A percentile compares a stretch with the other conserved stretches of the same genome.
Conservation (phyloP, 2,888 invertebrate species). For the Ophion slaviceki region DNA sequence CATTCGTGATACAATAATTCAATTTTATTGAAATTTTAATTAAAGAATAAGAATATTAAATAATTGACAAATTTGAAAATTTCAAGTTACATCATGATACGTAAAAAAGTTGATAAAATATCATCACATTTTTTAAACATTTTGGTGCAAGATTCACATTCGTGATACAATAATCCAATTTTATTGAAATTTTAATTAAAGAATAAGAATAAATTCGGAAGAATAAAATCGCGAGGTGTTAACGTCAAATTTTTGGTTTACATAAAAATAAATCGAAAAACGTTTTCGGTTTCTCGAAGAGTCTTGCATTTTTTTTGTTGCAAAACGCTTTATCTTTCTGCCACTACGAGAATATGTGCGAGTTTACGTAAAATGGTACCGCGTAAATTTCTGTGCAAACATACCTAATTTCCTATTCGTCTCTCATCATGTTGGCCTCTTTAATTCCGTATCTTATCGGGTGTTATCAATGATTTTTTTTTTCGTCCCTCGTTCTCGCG, state of each 20-base stretch:
- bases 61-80: no score
- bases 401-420: neutral
- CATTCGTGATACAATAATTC: no score
- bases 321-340: neutral
- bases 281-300: neutral
- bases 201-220: no score
- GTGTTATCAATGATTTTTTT: conserved; percentile 26
- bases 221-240: no score
- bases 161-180: neutral
- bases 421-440: conserved; percentile 14
- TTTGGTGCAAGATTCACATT: neutral
- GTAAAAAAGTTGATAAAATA: neutral
- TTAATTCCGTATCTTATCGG: conserved; percentile 35
- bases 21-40: no score
- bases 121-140: neutral
- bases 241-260: no score
- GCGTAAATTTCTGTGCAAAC: neutral
- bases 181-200: no score
- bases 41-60: no score
- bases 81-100: no score
- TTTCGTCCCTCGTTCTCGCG: neutral
- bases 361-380: neutral
- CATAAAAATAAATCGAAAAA: neutral
- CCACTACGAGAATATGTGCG: neutral
- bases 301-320: neutral